Conservation (phyloP, 2,888 invertebrate species). For the Epirrita christyi region DNA sequence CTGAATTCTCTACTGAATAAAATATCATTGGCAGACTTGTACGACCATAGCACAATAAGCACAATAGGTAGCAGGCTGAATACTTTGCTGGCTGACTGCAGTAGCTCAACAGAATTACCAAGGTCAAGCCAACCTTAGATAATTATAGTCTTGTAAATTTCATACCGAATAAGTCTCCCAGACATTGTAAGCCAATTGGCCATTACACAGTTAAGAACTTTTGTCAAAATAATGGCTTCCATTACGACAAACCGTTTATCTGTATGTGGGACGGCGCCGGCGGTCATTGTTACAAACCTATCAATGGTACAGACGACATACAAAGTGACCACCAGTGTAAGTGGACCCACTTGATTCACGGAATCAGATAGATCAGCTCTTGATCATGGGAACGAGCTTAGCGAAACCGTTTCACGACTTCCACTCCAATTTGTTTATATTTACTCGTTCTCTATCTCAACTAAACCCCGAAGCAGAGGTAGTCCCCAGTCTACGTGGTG, state of each 20-base stretch:
- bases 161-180: not conserved
- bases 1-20: slow-evolving; percentile 10
- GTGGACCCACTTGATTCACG: not conserved
- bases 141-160: not conserved
- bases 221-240: slow-evolving; percentile 23
- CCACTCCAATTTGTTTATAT: too few relatives aligned
- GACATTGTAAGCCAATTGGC: slow-evolving; percentile 18
- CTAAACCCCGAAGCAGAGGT: too few relatives aligned
- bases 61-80: too few relatives aligned
- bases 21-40: not conserved
- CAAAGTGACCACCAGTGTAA: not conserved
- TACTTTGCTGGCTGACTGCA: too few relatives aligned
- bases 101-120: too few relatives aligned
- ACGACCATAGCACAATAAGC: too few relatives aligned
- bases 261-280: slow-evolving; percentile 20
- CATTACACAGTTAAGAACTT: slow-evolving; percentile 9
- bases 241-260: slow-evolving; percentile 19
- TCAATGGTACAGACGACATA: slow-evolving; percentile 11
- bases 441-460: too few relatives aligned
- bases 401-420: too few relatives aligned
- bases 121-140: too few relatives aligned
- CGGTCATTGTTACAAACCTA: slow-evolving; percentile 12
- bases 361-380: too few relatives aligned
- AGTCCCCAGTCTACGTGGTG: too few relatives aligned
- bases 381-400: too few relatives aligned